phyloP scores from a whole-genome alignment of 2,113 vertebrate genomes.

The Thamnophis sirtalis region DNA sequence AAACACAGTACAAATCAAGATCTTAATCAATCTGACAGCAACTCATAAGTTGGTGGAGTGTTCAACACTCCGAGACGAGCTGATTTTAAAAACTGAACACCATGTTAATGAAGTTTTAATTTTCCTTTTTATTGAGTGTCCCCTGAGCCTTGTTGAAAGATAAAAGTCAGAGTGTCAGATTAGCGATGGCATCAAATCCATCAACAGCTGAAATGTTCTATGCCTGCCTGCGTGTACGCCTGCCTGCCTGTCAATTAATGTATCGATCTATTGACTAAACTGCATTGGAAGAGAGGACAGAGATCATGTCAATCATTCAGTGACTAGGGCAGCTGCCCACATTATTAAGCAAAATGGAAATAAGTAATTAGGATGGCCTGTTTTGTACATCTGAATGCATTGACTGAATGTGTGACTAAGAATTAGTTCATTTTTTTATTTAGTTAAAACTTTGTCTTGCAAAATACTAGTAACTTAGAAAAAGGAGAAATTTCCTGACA shows the following conservation, averaged over 20 bases:
- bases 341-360: not conserved
- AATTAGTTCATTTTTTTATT: not conserved
- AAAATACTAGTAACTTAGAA: not conserved
- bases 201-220: not conserved
- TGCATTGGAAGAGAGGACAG: not conserved
- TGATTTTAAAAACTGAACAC: constrained; percentile 32
- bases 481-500: no score
- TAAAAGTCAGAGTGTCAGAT: constrained; percentile 43
- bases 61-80: constrained; percentile 44
- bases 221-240: not conserved
- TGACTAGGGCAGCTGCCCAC: not conserved
- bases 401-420: not conserved
- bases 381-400: not conserved
- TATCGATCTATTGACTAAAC: not conserved
- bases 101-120: constrained; percentile 62
- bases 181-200: not conserved
- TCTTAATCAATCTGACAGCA: constrained; percentile 53
- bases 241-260: not conserved
- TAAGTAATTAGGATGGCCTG: not conserved
- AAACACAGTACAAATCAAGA: constrained; percentile 32
- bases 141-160: constrained; percentile 44
- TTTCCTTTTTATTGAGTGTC: constrained; percentile 53
- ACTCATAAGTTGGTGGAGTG: constrained; percentile 25
- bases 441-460: not conserved
- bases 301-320: not conserved